A percentile compares a stretch with the other conserved stretches of the same genome.
phyloP scores from a whole-genome alignment of 2,797 vertebrate genomes.

The Phaenicophaeus curvirostris region DNA sequence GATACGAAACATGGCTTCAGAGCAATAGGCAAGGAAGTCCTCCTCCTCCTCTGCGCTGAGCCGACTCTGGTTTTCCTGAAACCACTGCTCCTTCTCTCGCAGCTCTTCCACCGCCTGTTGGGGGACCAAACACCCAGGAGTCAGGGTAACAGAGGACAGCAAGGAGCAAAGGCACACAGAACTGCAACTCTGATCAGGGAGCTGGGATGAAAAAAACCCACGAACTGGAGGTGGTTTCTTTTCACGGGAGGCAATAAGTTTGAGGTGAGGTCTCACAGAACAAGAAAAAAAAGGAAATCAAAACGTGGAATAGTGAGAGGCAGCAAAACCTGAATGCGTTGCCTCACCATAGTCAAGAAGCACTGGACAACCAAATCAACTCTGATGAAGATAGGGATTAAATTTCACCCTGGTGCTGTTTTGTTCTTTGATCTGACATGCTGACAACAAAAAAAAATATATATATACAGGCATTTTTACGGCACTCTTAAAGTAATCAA shows the following conservation, averaged over 20 bases:
- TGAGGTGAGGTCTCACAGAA: not conserved
- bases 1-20: constrained; percentile 78
- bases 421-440: not conserved
- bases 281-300: not conserved
- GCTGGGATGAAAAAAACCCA: not conserved
- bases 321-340: not conserved
- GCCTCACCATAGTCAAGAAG: not conserved
- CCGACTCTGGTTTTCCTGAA: constrained; percentile 76
- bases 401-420: not conserved
- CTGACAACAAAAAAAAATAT: not conserved
- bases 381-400: not conserved
- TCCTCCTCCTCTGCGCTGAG: constrained; percentile 72
- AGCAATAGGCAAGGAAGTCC: constrained; percentile 73
- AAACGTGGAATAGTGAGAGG: not conserved
- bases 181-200: not conserved
- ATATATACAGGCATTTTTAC: not conserved
- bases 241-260: not conserved
- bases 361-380: not conserved
- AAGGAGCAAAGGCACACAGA: not conserved
- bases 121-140: not conserved
- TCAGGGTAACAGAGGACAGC: not conserved
- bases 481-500: not conserved
- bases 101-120: constrained; percentile 81
- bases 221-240: not conserved
- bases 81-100: constrained; percentile 80